Percentiles rank a stretch among this genome's conserved stretches.
Evolutionary conservation across 2,888 invertebrate genomes (phyloP).

Genomic region (Thera britannica): DNA sequence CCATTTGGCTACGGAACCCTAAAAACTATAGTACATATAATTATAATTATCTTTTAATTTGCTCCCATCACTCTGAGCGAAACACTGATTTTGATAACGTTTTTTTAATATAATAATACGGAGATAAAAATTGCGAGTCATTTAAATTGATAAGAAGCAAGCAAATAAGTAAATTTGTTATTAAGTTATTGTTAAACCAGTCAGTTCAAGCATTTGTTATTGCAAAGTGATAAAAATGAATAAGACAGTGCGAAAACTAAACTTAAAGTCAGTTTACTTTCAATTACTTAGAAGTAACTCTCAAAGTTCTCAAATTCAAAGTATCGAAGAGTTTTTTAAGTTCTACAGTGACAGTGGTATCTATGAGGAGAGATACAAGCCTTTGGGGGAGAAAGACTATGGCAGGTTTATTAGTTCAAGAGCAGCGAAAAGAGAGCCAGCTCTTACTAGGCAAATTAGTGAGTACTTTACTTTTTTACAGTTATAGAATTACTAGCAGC

Average conservation of each 20-base stretch:
- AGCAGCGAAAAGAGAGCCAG: slow-evolving; percentile 65
- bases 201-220: too few species aligned
- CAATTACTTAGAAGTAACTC: slow-evolving; percentile 49
- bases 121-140: neutral
- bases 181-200: too few species aligned
- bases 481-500: too few species aligned
- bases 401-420: slow-evolving; percentile 66
- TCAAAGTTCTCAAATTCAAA: slow-evolving; percentile 52
- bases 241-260: slow-evolving; percentile 45
- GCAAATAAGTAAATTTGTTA: neutral
- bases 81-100: slow-evolving; percentile 12
- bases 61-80: neutral
- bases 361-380: slow-evolving; percentile 54
- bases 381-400: slow-evolving; percentile 65
- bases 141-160: neutral
- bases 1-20: too few species aligned
- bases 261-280: slow-evolving; percentile 47
- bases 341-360: slow-evolving; percentile 60
- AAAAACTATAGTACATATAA: too few species aligned
- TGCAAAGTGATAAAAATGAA: slow-evolving; percentile 42
- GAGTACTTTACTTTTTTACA: slow-evolving; percentile 46
- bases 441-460: slow-evolving; percentile 74
- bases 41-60: slow-evolving; percentile 19
- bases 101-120: neutral
- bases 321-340: slow-evolving; percentile 62